Evolutionary conservation across 2,113 vertebrate species (phyloP), one percentile per base, ranked within the genome.

Genomic region (Vulpes ferrilata): DNA sequence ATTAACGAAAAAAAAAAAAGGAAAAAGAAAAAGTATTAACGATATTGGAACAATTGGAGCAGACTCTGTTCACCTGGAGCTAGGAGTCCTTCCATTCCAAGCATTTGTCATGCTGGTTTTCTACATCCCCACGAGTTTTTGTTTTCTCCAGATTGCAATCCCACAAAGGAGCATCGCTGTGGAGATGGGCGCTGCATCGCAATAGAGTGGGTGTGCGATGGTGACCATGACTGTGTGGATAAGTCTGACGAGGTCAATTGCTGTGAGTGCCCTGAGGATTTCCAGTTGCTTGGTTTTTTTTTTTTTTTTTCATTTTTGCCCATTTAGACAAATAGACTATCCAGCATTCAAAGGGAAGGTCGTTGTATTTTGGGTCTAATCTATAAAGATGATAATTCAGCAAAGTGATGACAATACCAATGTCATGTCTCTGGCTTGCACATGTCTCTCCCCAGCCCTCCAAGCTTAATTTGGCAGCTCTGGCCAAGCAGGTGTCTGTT

Each of bases 241-340:
- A 99, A 99, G 95, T 99, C 99, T 23, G 99, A 99, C 15, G 99
- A 99, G 98, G 98, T 98, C 95, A 99, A 99, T 97, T 99, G 99
- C 99, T 99, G 99, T 99, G 98, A 99, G 99, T 99, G 64, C 60
- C 43, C 48, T 27, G 13, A 62, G 43, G 17, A 19, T 65, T 67
- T 71, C 19, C 20, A 9, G 30, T 60, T 73, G 15, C 79, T 95
- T 85, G 7, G 25, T 78, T 82, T 89, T 1, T 82, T 90, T 0
- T 43, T 43, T 43, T 43, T 43, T 43, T 43, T n/a, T 89, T 55
- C 55, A 4, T 89, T 93, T 93, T 82, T 13, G 2, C 15, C 23
- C 48, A 48, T 83, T 81, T 38, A 69, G 55, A 22, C 16, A 79
- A 67, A 59, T 23, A 19, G 3, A 11, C 13, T 30, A 17, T 30